Evolutionary conservation across 2,888 invertebrate genomes (phyloP), one percentile per base, ranked within the genome.

Genomic region (Ferdinandea cuprea): DNA sequence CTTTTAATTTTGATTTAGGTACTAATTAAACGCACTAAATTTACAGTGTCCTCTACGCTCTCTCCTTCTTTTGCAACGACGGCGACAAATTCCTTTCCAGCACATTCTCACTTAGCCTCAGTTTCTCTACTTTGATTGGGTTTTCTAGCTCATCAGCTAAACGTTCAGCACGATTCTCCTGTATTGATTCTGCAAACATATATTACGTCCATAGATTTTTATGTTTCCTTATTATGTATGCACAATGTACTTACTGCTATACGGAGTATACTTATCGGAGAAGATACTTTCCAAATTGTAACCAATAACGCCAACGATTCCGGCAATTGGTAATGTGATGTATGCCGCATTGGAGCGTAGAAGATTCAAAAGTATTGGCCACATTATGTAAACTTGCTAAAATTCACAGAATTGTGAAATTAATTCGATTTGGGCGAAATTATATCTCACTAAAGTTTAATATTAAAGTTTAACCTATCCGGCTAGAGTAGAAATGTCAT

Each of bases 301-400:
- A 25, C 98, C 98, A 86, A 98, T 91, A 66, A 96, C 92, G 3
- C 98, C 98, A 25, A 98, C 92, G 0, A 96, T 91, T 0, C 93
- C 95, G 0, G 97, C 97, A 84, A 97, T 92, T 0, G 98, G 98
- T 44, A 97, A 90, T 0, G 96, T 96, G 35, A 97, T 91, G 85
- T 94, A 95, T 0, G 96, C 95, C 0, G 95, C 96, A 89, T 97
- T 97, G 1, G 93, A 92, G 63, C 96, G 91, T 19, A 96, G 86
- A 61, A 95, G 91, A 73, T 93, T 92, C 88, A 94, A 89, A 35
- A 96, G 69, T 65, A 96, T 87, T 0, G 96, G 96, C 95, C 96
- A 95, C 96, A 97, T 97, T 92, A 92, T 86, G 1, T 0, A 35
- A 19, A 19, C 5, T 37, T 37, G 37, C 3, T 37, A 5, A 25